Evolutionary conservation across 2,113 vertebrate species (phyloP), one percentile per base, ranked within the genome.

Genomic region (Petromus typicus): DNA sequence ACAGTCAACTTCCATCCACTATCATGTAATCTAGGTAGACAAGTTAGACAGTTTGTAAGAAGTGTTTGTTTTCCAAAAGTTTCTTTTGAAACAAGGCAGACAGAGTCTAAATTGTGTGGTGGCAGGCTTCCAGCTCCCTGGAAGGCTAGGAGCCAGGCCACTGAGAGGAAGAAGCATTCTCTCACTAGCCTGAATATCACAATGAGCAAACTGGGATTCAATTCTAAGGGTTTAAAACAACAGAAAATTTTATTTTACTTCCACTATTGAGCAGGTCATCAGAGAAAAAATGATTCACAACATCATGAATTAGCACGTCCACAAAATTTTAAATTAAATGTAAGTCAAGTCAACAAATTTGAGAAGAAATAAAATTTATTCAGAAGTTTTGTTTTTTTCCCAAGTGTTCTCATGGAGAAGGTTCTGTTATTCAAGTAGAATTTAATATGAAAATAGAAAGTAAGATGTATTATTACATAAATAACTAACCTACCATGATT

Each of bases 11-110:
- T 88, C 20, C 80, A 75, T 88, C 76, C 30, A 59, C 4, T 76
- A 76, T 23, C 34, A 34, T 80, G 51, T 81, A 90, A 90, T 78
- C 23, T 89, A 90, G 54, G 14, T 67, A 85, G 76, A 90, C 71
- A 94, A 81, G 34, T 90, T 22, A 23, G 61, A 73, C 73, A 90
- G 81, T 84, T 90, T 88, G 34, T 3, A 91, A 76, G 82, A 93
- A 95, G 91, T 56, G 91, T 45, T 81, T 78, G 23, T 78, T 96
- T 96, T 81, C 59, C n/a, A 40, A 94, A 88, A 94, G 25, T 89
- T 89, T 92, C 57, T 87, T 79, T 86, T 78, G 54, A 66, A 83
- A 71, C 16, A 57, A 9, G 54, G 48, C 17, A 43, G n/a, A 59
- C 37, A 78, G 20, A 43, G 40, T 30, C 48, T 78, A 92, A 93